Base-by-base conservation (phyloP, 2,888 invertebrate genomes). In the Pegoplata infirma region DNA sequence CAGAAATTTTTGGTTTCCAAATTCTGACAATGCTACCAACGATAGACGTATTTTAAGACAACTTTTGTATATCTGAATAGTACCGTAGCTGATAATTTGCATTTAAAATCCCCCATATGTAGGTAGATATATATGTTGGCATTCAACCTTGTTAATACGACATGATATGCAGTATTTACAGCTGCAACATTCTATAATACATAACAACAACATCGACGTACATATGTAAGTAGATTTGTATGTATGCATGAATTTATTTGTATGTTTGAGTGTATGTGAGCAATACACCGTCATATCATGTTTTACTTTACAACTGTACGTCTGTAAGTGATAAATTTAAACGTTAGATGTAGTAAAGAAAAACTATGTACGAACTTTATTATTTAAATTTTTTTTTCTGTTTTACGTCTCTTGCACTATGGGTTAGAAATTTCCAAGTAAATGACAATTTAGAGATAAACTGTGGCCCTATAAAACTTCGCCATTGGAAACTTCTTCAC, bases 141-240 rank as follows among this genome's bases (percentile, higher is more conserved):
- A 79, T 75, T 79, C 75, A 79, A 75, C 79, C 75, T 75, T 79
- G 79, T 79, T 79, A 79, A 79, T 79, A 79, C 71, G 79, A 79
- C 75, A 75, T 79, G 79, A 79, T 79, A 79, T 79, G 79, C 75
- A 75, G 79, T 75, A 72, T 79, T 79, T 79, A 79, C 75, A 79
- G 46, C 71, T 72, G 75, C 71, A 79, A 66, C 66, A 68, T 64
- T 10, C 32, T 7, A 36, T 10, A n/a, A n/a, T n/a, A 7, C 19
- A 21, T 19, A 40, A 56, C 17, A 19, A 56, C 36, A 19, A 36
- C 32, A 53, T n/a, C n/a, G n/a, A 61, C 10, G 32, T 32, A 61
- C 10, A 12, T 32, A 32, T 32, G 10, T 32, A 32, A 32, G 32
- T 32, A 32, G 32, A 32, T n/a, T n/a, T n/a, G n/a, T n/a, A n/a